Evolutionary conservation across 2,113 vertebrate genomes (phyloP), one percentile per base, ranked within the genome.

Genomic region (Calyptommatus sinebrachiatus): DNA sequence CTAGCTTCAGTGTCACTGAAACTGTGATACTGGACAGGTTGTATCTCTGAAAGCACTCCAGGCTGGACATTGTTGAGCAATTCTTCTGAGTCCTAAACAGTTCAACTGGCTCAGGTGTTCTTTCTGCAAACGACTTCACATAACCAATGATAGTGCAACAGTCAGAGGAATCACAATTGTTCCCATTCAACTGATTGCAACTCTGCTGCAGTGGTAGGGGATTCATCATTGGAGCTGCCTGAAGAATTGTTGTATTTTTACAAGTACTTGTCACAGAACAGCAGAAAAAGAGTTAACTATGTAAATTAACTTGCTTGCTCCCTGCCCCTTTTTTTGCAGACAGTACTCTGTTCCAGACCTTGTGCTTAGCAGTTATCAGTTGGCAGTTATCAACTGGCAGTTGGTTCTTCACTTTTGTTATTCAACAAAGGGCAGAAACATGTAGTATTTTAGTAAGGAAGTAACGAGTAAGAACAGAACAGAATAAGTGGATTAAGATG

Each of bases 91-190:
- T 99, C 95, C 0, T 97, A 99, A 20, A 98, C 57, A 99, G 93
- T 80, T 97, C 94, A 75, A 99, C 96, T 76, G 99, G 93, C 91
- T 99, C 97, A 50, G 98, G 98, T 1, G 98, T 99, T 81, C 98
- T 96, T 73, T 99, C 97, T 41, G 92, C 90, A 69, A 95, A 89
- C 0, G 98, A 95, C 77, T 99, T 99, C 62, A 99, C 95, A 80
- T 95, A 97, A 5, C 97, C 94, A 28, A 99, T 91, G 20, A 98
- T 97, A 73, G 97, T 89, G 91, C 97, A 98, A 80, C 96, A 97
- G 45, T 95, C 96, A 0, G 92, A 92, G 29, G 94, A 93, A 65
- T 90, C 90, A 60, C 87, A 87, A 69, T 79, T 86, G 9, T 92
- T 91, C 16, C 94, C 87, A 0, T 93, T 93, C 22, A 86, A 86